Base-by-base conservation (phyloP, 2,113 vertebrate genomes). In the Connochaetes taurinus region DNA sequence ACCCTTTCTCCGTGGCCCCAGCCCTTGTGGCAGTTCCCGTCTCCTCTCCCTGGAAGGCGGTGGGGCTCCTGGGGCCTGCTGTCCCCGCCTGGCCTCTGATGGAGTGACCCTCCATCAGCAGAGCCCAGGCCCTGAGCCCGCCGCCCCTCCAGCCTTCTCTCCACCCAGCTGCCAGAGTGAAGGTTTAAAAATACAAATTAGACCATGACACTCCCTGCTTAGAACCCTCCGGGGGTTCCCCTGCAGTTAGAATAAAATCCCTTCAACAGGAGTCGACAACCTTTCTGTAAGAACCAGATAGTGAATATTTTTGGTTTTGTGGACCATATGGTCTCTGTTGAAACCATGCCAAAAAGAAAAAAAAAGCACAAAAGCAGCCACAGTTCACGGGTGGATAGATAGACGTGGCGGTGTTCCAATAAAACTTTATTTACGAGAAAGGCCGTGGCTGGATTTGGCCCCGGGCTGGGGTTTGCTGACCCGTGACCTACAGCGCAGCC, bases 111-210 rank as follows among this genome's bases (percentile, higher is more conserved):
- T 60, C 27, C 1, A 0, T 62, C 13, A 62, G 31, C 29, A 31
- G 58, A 60, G 58, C 58, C 29, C 58, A 31, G 58, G 13, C 58
- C 58, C 29, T 0, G 6, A 62, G 58, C 27, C 90, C 1, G 5
- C 86, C 23, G 2, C 57, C 33, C 60, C 67, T 58, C 33, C 9
- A 3, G 33, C 2, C 64, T 47, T 36, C 58, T 50, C 95, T 67
- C 78, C 57, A 55, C 40, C 52, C 80, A 17, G 40, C 84, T 58
- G 80, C 84, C 47, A 25, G 62, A 45, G 50, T 1, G 15, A 78
- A 21, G 60, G n/a, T 43, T 80, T 71, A 60, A 91, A 95, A 87
- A 60, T 67, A 53, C 53, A 94, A 60, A 88, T 58, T 52, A 88
- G 87, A 71, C 53, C 21, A 15, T 36, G 88, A 29, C 55, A 45